Percentiles rank a stretch among this genome's conserved stretches.
These are phyloP conservation scores for Bolinopsis microptera DNA, from an alignment of 37 sponge, comb jelly and placozoan genomes.

Conservation along the genomic window DNA sequence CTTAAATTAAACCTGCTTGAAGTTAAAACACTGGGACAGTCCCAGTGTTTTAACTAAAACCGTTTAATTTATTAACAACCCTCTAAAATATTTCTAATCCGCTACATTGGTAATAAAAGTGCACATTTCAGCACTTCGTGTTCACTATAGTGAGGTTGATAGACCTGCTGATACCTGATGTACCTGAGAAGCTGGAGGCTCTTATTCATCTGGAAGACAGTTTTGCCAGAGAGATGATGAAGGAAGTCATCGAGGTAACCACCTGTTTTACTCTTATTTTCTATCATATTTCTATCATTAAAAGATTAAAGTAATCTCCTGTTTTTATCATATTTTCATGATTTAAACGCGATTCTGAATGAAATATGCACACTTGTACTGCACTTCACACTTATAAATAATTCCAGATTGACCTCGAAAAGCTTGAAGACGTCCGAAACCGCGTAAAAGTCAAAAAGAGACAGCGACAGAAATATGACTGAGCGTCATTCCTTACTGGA, in stretches of 20 bases:
- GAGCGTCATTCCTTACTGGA: not conserved
- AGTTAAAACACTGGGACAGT: too few relatives aligned
- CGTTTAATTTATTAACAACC: too few relatives aligned
- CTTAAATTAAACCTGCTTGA: too few relatives aligned
- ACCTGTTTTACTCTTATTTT: not conserved
- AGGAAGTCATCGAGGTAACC: conserved; percentile 49
- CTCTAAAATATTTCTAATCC: too few relatives aligned
- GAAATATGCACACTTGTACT: not conserved
- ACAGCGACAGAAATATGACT: conserved; percentile 2
- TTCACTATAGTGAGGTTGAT: conserved; percentile 26
- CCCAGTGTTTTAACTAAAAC: too few relatives aligned
- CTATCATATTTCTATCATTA: not conserved
- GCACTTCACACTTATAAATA: not conserved
- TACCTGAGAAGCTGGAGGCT: conserved; percentile 45
- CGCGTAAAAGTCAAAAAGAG: not conserved
- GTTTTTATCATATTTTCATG: too few relatives aligned
- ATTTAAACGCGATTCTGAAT: not conserved
- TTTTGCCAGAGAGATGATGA: conserved; percentile 53
- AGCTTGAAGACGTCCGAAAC: not conserved
- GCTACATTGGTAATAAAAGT: too few relatives aligned
- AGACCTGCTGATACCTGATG: conserved; percentile 23
- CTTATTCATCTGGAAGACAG: conserved; percentile 49
- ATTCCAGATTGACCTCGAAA: conserved; percentile 22
- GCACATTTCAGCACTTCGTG: conserved; percentile 40
- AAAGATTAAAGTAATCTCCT: too few relatives aligned